Evolutionary conservation across 2,888 invertebrate species (phyloP).

Genomic region (Drosophila sordidapex): DNA sequence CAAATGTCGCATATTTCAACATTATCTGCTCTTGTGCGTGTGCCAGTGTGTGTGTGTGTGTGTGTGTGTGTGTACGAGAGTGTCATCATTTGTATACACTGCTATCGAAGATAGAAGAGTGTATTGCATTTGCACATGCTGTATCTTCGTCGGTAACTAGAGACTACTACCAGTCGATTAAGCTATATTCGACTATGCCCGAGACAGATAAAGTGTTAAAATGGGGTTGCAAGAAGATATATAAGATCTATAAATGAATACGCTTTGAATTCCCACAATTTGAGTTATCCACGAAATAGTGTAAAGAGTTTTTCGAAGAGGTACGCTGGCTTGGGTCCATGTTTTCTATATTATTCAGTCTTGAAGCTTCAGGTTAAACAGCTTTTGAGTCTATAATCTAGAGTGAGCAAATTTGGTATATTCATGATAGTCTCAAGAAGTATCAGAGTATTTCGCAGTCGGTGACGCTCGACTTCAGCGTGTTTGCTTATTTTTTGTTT

Average conservation of each 20-base stretch:
- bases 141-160: too few species aligned
- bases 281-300: not conserved
- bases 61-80: not conserved
- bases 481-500: not conserved
- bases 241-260: not conserved
- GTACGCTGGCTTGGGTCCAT: not conserved
- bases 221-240: not conserved
- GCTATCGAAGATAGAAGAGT: not conserved
- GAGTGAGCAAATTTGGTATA: not conserved
- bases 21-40: slow-evolving; percentile 16
- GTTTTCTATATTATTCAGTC: too few species aligned
- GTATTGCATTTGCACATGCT: not conserved
- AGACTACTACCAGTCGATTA: not conserved
- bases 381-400: accelerated
- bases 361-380: not conserved
- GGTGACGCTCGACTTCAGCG: not conserved
- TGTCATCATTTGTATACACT: slow-evolving; percentile 19
- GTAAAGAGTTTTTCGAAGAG: too few species aligned
- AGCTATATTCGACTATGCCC: not conserved
- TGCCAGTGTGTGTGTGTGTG: not conserved
- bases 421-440: not conserved
- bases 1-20: slow-evolving; percentile 49
- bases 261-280: not conserved
- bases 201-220: not conserved
- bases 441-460: not conserved